A percentile compares a stretch with the other conserved stretches of the same genome.
phyloP scores from a whole-genome alignment of 2,797 vertebrate genomes.

The Scolopax bukidnonensis region DNA sequence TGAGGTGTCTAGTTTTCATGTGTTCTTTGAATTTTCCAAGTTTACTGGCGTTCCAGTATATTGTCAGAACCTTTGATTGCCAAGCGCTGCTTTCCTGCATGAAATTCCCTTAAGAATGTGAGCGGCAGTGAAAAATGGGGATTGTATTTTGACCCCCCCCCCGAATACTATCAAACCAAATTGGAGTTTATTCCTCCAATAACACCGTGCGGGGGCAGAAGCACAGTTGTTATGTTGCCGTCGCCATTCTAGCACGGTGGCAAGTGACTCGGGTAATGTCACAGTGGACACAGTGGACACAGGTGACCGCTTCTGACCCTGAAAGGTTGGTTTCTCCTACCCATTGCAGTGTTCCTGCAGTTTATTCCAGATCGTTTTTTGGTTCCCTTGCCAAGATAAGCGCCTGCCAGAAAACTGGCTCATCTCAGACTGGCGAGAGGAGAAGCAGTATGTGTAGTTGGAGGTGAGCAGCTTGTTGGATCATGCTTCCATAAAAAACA shows the following conservation, averaged over 20 bases:
- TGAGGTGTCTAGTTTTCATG: constrained; percentile 80
- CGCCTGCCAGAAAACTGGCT: background rate
- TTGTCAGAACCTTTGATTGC: background rate
- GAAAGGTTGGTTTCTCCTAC: background rate
- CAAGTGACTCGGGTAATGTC: background rate
- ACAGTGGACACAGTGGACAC: too few relatives aligned
- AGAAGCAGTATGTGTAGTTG: background rate
- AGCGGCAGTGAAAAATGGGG: background rate
- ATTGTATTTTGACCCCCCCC: background rate
- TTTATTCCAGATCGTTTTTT: constrained; percentile 19
- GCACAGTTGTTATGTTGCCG: background rate
- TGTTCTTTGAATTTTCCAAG: constrained; percentile 63
- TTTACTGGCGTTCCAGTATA: background rate
- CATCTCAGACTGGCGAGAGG: background rate
- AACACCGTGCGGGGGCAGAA: background rate
- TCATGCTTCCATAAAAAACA: background rate
- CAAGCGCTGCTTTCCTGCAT: background rate
- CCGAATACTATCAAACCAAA: background rate
- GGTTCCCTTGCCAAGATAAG: background rate
- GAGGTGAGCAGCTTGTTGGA: constrained; percentile 10
- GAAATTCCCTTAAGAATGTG: background rate
- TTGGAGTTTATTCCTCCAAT: background rate
- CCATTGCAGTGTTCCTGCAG: background rate
- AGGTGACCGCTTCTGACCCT: background rate
- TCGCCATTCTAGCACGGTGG: background rate